Evolutionary conservation across 2,888 invertebrate genomes (phyloP).

Genomic region (Lymantria monacha): DNA sequence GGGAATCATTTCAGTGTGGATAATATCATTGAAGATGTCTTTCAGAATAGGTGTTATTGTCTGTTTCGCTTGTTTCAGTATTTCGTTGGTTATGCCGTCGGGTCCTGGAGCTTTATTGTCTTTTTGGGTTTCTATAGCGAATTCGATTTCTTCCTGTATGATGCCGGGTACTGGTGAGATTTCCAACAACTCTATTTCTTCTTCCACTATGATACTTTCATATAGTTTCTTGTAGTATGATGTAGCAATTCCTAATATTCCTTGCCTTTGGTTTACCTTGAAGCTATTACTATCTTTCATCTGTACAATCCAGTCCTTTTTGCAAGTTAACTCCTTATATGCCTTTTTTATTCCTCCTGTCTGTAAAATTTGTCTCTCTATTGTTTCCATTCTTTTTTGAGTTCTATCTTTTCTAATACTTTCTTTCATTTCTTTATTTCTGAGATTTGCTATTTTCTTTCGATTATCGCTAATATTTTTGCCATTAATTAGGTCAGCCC

Average conservation of each 20-base stretch:
- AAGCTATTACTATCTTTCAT: background rate
- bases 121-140: background rate
- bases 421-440: background rate
- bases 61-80: background rate
- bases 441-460: background rate
- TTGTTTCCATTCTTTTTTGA: slow-evolving; percentile 5
- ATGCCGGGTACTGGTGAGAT: slow-evolving; percentile 7
- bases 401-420: background rate
- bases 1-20: background rate
- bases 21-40: background rate
- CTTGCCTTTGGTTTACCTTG: background rate
- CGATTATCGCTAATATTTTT: background rate
- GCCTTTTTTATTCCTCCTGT: background rate
- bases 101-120: background rate
- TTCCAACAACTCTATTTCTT: background rate
- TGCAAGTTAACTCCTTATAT: background rate
- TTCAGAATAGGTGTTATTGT: background rate
- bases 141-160: slow-evolving; percentile 7
- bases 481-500: background rate
- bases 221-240: background rate
- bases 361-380: slow-evolving; percentile 6
- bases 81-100: background rate
- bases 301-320: background rate
- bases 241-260: slow-evolving; percentile 1
- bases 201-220: background rate